Percentiles rank a stretch among this genome's conserved stretches.
These are phyloP conservation scores for Chanos chanos DNA, from an alignment of 2,797 vertebrate genomes.

Conservation along the genomic window DNA sequence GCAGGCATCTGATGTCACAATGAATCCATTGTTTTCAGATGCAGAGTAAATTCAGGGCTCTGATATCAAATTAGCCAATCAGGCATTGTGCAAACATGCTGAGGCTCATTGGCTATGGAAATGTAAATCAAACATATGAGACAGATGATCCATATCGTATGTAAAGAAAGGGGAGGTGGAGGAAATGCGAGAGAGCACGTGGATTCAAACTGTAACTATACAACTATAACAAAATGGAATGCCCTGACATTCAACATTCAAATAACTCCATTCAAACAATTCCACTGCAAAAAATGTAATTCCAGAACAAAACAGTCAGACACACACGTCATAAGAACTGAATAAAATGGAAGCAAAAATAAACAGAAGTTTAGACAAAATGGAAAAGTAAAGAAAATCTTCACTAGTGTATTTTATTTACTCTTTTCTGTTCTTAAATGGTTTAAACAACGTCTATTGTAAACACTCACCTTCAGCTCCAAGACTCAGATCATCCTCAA, in stretches of 20 bases:
- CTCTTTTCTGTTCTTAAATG: neutral
- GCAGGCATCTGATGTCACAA: conserved; percentile 8
- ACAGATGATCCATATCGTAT: no score
- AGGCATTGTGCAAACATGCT: no score
- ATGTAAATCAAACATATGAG: no score
- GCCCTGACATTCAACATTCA: no score
- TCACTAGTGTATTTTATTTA: neutral
- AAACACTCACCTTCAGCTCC: conserved; percentile 82
- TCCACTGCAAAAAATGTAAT: no score
- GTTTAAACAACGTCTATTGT: neutral
- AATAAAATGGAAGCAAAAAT: neutral
- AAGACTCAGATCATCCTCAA: conserved; percentile 80
- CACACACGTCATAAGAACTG: neutral
- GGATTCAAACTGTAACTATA: no score
- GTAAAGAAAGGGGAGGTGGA: no score
- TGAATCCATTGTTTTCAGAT: conserved; percentile 14
- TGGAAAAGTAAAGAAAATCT: neutral
- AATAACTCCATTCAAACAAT: no score
- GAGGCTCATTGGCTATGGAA: no score
- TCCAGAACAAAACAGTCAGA: no score
- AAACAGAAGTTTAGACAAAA: neutral
- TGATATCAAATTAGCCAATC: neutral
- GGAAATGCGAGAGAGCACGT: no score
- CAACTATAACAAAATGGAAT: no score
- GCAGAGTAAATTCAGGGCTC: neutral